phyloP scores from a whole-genome alignment of 1,140 invertebrate species.

The Temnothorax longispinosus region DNA sequence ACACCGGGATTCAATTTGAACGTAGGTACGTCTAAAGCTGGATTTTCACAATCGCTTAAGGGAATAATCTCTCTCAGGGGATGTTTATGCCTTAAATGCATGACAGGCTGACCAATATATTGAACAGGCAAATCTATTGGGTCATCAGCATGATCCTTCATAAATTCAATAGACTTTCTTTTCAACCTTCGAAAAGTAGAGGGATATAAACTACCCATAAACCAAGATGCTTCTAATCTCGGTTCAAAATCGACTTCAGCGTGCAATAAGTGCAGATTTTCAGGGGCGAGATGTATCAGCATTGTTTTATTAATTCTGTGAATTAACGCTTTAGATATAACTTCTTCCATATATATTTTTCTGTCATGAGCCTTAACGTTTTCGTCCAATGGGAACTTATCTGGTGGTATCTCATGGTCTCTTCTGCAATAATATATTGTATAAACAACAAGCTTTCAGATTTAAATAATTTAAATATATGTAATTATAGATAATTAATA shows the following conservation, averaged over 20 bases:
- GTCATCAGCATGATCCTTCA: conserved; percentile 84
- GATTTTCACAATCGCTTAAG: conserved; percentile 86
- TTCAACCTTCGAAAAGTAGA: conserved; percentile 81
- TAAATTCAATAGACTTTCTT: conserved; percentile 62
- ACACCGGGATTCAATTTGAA: conserved; percentile 87
- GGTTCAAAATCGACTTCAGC: conserved; percentile 91
- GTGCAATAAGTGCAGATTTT: conserved; percentile 88
- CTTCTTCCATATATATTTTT: conserved; percentile 56
- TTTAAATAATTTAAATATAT: conserved; percentile 29
- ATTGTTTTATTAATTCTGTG: conserved; percentile 90
- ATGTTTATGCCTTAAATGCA: conserved; percentile 88
- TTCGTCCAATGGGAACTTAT: conserved; percentile 25
- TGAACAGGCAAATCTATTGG: conserved; percentile 89
- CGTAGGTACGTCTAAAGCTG: conserved; percentile 86
- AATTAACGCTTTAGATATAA: conserved; percentile 85
- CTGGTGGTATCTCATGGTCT: conserved; percentile 70
- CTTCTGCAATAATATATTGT: conserved; percentile 69
- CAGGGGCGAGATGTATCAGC: conserved; percentile 86
- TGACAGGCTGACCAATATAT: conserved; percentile 88
- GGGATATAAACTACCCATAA: conserved; percentile 89
- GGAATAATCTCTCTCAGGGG: conserved; percentile 89
- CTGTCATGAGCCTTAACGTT: conserved; percentile 79
- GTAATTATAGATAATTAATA: not conserved
- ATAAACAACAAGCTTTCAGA: conserved; percentile 3
- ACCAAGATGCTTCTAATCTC: conserved; percentile 93